Evolutionary conservation across 2,888 invertebrate species (phyloP).

Genomic region (Melanotus villosus): DNA sequence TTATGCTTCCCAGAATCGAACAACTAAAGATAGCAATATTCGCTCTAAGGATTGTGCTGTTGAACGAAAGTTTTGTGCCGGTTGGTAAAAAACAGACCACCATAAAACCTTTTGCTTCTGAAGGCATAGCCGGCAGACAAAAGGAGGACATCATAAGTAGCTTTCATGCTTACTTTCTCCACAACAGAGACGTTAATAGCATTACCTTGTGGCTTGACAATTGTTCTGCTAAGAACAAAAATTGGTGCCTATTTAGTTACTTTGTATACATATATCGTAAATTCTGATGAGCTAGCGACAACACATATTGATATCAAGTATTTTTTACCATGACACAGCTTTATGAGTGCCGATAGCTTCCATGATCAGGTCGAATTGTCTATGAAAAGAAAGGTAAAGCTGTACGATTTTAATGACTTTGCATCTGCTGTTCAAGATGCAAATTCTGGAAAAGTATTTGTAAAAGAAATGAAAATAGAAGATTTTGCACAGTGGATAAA

Average conservation of each 20-base stretch:
- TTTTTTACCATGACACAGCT: no score
- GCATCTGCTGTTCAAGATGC: neutral
- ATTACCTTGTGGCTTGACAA: conserved; percentile 49
- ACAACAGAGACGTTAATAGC: conserved; percentile 32
- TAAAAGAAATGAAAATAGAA: conserved; percentile 2
- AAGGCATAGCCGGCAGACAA: neutral
- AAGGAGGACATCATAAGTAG: conserved; percentile 6
- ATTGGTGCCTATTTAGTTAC: conserved; percentile 47
- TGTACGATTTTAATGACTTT: conserved; percentile 7
- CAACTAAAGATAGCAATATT: conserved; percentile 1
- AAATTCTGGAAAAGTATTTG: conserved; percentile 1
- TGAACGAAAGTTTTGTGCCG: neutral
- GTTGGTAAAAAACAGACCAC: conserved; percentile 1
- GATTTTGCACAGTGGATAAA: conserved; percentile 13
- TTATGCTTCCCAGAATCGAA: conserved; percentile 6
- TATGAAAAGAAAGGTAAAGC: neutral
- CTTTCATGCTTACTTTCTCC: conserved; percentile 39
- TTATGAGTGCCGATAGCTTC: conserved; percentile 1
- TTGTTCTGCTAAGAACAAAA: conserved; percentile 49
- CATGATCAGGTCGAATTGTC: no score
- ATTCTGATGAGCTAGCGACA: conserved; percentile 38
- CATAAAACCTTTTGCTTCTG: neutral
- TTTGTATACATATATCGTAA: conserved; percentile 46
- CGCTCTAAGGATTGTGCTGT: neutral
- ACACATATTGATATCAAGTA: no score